Evolutionary conservation across 2,113 vertebrate species (phyloP), one percentile per base, ranked within the genome.

Genomic region (Brienomyrus brachyistius): DNA sequence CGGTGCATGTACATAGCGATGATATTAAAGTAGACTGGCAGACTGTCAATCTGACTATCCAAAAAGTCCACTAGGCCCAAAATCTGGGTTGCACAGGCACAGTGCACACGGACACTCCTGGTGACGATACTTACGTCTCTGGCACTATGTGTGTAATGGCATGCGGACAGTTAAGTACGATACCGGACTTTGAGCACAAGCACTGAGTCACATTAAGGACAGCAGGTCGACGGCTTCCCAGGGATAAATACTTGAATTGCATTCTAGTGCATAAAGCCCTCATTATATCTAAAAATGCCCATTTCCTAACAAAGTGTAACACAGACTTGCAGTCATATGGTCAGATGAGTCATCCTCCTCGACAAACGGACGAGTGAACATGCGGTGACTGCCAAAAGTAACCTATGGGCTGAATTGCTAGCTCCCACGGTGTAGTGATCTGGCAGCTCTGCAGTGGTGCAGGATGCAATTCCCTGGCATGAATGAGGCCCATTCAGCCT

Each of bases 331-430:
- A 80, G 35, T 80, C 74, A 80, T 43, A 80, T 80, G 74, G 74
- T 80, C 35, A 80, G 35, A 80, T 80, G 74, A 80, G 74, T 80
- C 74, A 80, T 80, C 35, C n/a, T 70, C 62, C 62, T 70, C 62
- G 11, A 70, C 10, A 5, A 70, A 27, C n/a, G 27, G 62, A 70
- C 1, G n/a, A 70, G n/a, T 80, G 35, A 80, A 43, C 19, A 43
- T 40, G 74, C 17, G 17, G 31, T 7, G 74, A 35, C 74, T 80
- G 74, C 74, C 74, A 80, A 80, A 80, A 80, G 74, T 40, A 80
- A 80, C 74, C 74, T 80, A 43, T 35, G 31, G 66, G 31, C 74
- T 80, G 74, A 40, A 80, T 35, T 80, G 74, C 43, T 74, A 35
- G 31, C 70, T 43, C 74, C 74, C 15, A 21, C 35, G 13, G 74